Percentiles rank a stretch among this genome's conserved stretches.
Conservation (phyloP, 1,140 invertebrate genomes). For the Drosophila nebulosa region DNA sequence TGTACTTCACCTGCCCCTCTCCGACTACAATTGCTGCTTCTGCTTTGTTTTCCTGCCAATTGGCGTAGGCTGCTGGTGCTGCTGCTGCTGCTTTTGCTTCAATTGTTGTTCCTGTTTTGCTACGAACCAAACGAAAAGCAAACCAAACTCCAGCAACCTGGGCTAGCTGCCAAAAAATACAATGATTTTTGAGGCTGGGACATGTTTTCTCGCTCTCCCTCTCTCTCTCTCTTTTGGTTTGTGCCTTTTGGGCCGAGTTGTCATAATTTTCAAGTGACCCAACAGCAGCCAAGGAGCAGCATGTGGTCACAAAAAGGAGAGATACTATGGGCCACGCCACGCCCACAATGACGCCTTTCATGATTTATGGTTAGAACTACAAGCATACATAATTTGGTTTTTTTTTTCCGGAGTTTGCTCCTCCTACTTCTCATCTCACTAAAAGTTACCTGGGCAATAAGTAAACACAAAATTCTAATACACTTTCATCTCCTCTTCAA, state of each 20-base stretch:
- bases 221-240: constrained; percentile 16
- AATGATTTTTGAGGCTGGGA: constrained; percentile 34
- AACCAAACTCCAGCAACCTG: not conserved
- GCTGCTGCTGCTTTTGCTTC: not conserved
- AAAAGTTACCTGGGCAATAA: not conserved
- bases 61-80: constrained; percentile 34
- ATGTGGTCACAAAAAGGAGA: constrained; percentile 48
- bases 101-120: not conserved
- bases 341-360: not conserved
- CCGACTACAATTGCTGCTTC: not conserved
- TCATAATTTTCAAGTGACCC: constrained; percentile 75
- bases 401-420: not conserved
- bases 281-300: constrained; percentile 3
- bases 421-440: not conserved
- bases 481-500: not conserved
- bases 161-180: constrained; percentile 38
- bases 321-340: constrained; percentile 13
- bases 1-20: constrained; percentile 9
- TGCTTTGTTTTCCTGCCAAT: constrained; percentile 55
- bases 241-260: constrained; percentile 58
- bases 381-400: not conserved
- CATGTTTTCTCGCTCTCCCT: not conserved
- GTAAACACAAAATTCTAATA: not conserved
- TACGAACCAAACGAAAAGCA: not conserved
- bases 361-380: not conserved